Conservation (phyloP, 1,140 invertebrate genomes). For the Drosophila simulans region DNA sequence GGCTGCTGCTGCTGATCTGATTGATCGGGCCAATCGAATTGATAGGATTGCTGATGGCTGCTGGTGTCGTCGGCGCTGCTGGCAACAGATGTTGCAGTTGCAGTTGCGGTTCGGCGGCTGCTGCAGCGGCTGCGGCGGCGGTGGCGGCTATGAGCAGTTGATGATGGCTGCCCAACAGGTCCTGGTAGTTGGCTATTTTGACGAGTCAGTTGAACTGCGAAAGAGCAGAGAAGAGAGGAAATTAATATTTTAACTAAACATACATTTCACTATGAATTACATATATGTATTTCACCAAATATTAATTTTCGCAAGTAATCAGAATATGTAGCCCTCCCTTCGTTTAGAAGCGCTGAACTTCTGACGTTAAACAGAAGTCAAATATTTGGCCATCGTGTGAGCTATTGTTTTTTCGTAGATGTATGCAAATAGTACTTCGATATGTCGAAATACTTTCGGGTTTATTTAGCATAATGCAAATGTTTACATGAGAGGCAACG, state of each 20-base stretch:
- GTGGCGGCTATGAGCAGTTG: conserved; percentile 69
- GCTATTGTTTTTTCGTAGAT: conserved; percentile 41
- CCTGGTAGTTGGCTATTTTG: conserved; percentile 81
- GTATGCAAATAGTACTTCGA: conserved; percentile 69
- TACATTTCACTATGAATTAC: not conserved
- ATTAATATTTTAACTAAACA: not conserved
- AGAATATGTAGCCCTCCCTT: not conserved
- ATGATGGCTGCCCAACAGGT: conserved; percentile 78
- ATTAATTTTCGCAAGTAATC: not conserved
- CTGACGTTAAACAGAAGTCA: conserved; percentile 13
- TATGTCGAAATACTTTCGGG: conserved; percentile 56
- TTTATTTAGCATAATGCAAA: conserved; percentile 68
- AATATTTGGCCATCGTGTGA: conserved; percentile 44
- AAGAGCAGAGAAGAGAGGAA: not conserved
- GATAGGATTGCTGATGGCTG: conserved; percentile 22
- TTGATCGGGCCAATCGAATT: conserved; percentile 18
- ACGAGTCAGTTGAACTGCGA: conserved; percentile 69
- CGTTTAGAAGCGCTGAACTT: not conserved
- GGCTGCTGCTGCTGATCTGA: conserved; percentile 36
- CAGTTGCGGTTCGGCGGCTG: conserved; percentile 66
- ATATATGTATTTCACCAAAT: too few relatives aligned
- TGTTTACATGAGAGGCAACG: conserved; percentile 43
- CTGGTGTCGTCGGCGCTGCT: conserved; percentile 63
- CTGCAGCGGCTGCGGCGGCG: conserved; percentile 40
- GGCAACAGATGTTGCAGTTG: conserved; percentile 62